These are phyloP conservation scores for Thelaira solivaga DNA, from an alignment of 2,888 invertebrate genomes.

Conservation along the genomic window DNA sequence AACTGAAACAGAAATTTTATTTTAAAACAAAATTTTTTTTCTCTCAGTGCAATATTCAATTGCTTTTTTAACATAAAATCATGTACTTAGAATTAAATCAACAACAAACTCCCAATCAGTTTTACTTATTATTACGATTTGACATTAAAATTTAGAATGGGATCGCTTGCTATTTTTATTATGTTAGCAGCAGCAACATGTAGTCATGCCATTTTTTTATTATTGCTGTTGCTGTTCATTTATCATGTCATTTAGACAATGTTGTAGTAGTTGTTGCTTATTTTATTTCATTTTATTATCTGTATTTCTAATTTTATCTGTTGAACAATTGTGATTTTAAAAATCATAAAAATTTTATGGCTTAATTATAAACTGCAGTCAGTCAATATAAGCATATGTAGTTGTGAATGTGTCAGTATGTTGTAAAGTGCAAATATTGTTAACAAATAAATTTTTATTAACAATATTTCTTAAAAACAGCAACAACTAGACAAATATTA, in stretches of 20 bases:
- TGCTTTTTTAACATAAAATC: neutral
- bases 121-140: neutral
- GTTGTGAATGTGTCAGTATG: neutral
- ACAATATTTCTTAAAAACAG: conserved; percentile 56
- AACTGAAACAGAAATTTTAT: too few relatives aligned
- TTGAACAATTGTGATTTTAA: conserved; percentile 37
- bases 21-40: too few relatives aligned
- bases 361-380: conserved; percentile 17
- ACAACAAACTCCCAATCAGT: neutral
- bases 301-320: conserved; percentile 12
- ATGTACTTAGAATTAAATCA: neutral
- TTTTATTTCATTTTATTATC: too few relatives aligned
- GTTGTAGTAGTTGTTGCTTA: too few relatives aligned
- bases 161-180: conserved; percentile 10
- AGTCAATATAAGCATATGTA: neutral
- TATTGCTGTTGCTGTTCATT: conserved; percentile 50
- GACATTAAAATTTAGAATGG: conserved; percentile 2
- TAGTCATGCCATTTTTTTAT: conserved; percentile 53
- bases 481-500: neutral
- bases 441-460: conserved; percentile 65
- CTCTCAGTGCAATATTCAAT: neutral
- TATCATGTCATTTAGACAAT: conserved; percentile 52
- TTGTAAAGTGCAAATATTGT: conserved; percentile 60
- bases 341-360: conserved; percentile 6
- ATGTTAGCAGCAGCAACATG: too few relatives aligned